Percentiles rank a stretch among this genome's conserved stretches.
Conservation (phyloP, 2,113 vertebrate species). For the Columba livia region DNA sequence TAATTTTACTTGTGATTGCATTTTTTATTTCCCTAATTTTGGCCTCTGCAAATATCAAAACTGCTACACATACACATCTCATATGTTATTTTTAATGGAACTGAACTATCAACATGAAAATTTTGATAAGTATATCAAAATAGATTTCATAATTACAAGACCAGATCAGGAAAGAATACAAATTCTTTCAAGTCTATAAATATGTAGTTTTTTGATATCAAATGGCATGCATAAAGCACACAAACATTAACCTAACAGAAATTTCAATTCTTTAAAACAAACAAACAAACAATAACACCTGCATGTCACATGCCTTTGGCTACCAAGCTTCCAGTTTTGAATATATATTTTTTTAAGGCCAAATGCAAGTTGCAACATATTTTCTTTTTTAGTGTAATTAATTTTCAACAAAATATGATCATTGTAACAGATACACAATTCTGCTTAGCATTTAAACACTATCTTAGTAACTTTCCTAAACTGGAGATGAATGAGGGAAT, state of each 20-base stretch:
- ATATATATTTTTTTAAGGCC: background rate
- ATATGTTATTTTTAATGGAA: background rate
- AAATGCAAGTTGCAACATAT: background rate
- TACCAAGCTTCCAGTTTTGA: background rate
- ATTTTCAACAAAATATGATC: background rate
- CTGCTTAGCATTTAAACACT: background rate
- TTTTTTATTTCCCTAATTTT: background rate
- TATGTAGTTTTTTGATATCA: background rate
- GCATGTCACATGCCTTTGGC: background rate
- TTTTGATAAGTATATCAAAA: background rate
- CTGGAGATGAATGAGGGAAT: background rate
- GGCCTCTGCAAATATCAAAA: background rate
- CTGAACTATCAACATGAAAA: background rate
- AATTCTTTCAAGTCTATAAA: background rate
- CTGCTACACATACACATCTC: background rate
- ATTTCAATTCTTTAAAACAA: background rate
- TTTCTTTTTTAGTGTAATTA: background rate
- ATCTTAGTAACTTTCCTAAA: background rate
- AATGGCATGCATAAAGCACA: slow-evolving; percentile 3
- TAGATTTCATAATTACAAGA: background rate
- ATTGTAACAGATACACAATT: background rate
- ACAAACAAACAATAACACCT: background rate
- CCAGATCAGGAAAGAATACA: background rate
- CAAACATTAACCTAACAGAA: background rate
- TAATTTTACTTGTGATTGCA: background rate